These are phyloP conservation scores for Okamejei kenojei DNA, from an alignment of 2,797 vertebrate genomes.

Conservation along the genomic window DNA sequence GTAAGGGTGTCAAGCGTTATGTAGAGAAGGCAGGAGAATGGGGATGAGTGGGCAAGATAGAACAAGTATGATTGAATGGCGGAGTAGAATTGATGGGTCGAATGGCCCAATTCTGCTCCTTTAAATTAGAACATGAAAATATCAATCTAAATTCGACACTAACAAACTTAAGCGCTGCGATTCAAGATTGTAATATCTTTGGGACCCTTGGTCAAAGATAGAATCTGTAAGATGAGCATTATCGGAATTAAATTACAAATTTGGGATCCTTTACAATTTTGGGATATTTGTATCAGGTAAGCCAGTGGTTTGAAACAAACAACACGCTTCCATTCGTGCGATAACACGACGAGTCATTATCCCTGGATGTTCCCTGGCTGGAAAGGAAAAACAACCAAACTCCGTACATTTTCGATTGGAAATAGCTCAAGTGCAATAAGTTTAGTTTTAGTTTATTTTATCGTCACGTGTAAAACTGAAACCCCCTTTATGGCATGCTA, in stretches of 20 bases:
- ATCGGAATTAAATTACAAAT: not conserved
- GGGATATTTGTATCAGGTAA: not conserved
- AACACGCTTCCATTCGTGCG: too few relatives aligned
- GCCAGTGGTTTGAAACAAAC: not conserved
- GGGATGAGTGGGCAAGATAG: too few relatives aligned
- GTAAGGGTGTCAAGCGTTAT: too few relatives aligned
- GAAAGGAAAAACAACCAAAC: not conserved
- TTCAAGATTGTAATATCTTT: not conserved
- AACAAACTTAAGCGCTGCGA: not conserved
- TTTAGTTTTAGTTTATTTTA: too few relatives aligned
- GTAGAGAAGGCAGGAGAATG: too few relatives aligned
- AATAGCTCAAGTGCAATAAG: not conserved
- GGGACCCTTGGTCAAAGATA: too few relatives aligned
- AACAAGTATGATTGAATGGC: too few relatives aligned
- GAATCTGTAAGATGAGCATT: not conserved
- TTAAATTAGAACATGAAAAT: not conserved
- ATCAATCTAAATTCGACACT: not conserved
- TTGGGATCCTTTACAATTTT: too few relatives aligned
- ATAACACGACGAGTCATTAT: not conserved
- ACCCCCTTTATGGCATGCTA: too few relatives aligned
- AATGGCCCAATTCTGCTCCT: too few relatives aligned
- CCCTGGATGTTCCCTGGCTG: not conserved
- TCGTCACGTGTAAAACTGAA: too few relatives aligned
- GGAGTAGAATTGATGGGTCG: too few relatives aligned
- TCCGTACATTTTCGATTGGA: not conserved